A percentile compares a stretch with the other conserved stretches of the same genome.
phyloP scores from a whole-genome alignment of 2,113 vertebrate genomes.

The Calyptommatus sinebrachiatus region DNA sequence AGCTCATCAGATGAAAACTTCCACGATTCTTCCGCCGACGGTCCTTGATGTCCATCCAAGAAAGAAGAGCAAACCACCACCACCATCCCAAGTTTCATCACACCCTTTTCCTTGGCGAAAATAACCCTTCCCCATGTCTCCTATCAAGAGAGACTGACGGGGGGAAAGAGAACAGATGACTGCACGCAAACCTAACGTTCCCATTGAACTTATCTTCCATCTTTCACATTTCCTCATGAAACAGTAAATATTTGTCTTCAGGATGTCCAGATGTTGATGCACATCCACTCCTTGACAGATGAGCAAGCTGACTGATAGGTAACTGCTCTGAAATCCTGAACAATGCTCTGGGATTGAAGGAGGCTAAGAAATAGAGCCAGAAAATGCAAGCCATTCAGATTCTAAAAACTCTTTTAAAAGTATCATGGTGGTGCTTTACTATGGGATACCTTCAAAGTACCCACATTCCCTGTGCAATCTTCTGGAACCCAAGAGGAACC shows the following conservation, averaged over 20 bases:
- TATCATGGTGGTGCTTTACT: too few relatives aligned
- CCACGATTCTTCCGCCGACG: too few relatives aligned
- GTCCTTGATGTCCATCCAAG: not conserved
- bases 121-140: not conserved
- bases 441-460: too few relatives aligned
- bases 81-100: too few relatives aligned
- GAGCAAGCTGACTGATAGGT: not conserved
- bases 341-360: not conserved
- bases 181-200: not conserved
- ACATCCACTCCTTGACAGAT: accelerated
- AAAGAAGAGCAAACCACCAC: too few relatives aligned
- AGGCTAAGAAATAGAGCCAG: not conserved
- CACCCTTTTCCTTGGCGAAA: not conserved
- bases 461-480: too few relatives aligned
- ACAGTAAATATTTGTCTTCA: not conserved
- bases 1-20: too few relatives aligned
- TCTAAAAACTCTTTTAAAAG: too few relatives aligned
- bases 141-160: not conserved
- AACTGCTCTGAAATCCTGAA: not conserved
- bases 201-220: not conserved
- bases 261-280: not conserved
- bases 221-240: not conserved
- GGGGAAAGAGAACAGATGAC: too few relatives aligned
- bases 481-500: too few relatives aligned
- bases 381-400: not conserved